Evolutionary conservation across 2,113 vertebrate genomes (phyloP), one percentile per base, ranked within the genome.

Genomic region (Neolamprologus kungweensis): DNA sequence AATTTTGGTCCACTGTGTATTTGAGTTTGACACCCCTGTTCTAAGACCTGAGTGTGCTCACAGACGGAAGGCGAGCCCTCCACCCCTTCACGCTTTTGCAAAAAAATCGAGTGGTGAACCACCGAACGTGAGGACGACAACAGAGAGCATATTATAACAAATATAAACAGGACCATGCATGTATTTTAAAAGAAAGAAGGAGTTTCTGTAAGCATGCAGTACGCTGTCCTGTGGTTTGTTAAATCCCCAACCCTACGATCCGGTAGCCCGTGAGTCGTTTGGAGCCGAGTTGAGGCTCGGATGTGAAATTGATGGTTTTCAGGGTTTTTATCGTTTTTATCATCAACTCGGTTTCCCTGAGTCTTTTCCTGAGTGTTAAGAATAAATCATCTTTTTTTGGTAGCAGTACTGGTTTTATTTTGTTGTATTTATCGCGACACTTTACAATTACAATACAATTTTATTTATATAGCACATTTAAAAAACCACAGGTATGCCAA

Each of bases 271-370:
- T 58, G 55, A 58, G 55, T 58, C 1, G 7, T 28, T 58, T 58
- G 55, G 13, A 1, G 55, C 4, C 14, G 0, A 28, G 13, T 28
- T 57, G 53, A 23, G 53, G 53, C 11, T 55, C 2, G 11, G 11
- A 23, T 55, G 6, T 55, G 3, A 57, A 58, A 58, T 58, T 31
- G 9, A 58, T 58, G 26, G 5, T 58, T 58, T 58, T 31, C 55
- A 58, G 13, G 13, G 23, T 1, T 60, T 60, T 60, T 28, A 28
- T 28, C 0, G 1, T 28, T 57, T 57, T 57, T 60, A 60, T 60
- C 2, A 31, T 60, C 26, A 60, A 60, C 57, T 60, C 3, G 0
- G 2, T 60, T 60, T 60, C 26, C 57, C 57, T 4, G 26, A 0
- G 57, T 60, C 57, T 31, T 17, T 58, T 58, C 57, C 14, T 31